Evolutionary conservation across 2,888 invertebrate species (phyloP).

Genomic region (Dysmachus trigonus): DNA sequence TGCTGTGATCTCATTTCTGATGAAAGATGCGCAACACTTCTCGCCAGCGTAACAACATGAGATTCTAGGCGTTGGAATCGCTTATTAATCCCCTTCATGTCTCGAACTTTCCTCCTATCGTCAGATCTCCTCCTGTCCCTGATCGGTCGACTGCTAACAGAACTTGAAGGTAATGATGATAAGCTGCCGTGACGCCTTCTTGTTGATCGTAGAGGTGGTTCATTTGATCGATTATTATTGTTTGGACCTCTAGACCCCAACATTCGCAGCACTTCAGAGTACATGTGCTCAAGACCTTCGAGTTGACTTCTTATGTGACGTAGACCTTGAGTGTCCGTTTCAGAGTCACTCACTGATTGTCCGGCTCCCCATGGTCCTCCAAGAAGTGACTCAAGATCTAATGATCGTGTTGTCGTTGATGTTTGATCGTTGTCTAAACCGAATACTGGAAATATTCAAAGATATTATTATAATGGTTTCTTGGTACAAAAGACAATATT

Average conservation of each 20-base stretch:
- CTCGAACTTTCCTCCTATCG: conserved; percentile 78
- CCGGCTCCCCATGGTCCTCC: conserved; percentile 68
- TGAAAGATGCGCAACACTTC: conserved; percentile 90
- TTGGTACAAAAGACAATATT: too few species aligned
- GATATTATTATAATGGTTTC: too few species aligned
- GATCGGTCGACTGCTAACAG: conserved; percentile 80
- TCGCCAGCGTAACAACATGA: conserved; percentile 88
- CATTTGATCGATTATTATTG: conserved; percentile 32
- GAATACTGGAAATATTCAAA: conserved; percentile 67
- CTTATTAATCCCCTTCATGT: conserved; percentile 82
- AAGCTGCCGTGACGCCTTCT: conserved; percentile 80
- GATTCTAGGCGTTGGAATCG: conserved; percentile 89
- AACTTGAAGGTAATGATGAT: conserved; percentile 84
- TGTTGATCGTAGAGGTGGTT: conserved; percentile 56
- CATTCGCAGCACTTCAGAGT: conserved; percentile 69
- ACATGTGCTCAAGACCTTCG: conserved; percentile 86
- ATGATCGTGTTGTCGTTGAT: conserved; percentile 79
- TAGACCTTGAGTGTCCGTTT: conserved; percentile 79
- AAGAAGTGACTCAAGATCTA: conserved; percentile 81
- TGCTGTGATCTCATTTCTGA: conserved; percentile 92
- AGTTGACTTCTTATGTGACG: conserved; percentile 82
- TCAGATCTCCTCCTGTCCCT: conserved; percentile 76
- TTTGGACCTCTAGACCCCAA: conserved; percentile 61
- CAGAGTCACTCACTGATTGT: conserved; percentile 73
- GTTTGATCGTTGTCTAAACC: conserved; percentile 80